Evolutionary conservation across 2,113 vertebrate genomes (phyloP).

Genomic region (Gyps fulvus): DNA sequence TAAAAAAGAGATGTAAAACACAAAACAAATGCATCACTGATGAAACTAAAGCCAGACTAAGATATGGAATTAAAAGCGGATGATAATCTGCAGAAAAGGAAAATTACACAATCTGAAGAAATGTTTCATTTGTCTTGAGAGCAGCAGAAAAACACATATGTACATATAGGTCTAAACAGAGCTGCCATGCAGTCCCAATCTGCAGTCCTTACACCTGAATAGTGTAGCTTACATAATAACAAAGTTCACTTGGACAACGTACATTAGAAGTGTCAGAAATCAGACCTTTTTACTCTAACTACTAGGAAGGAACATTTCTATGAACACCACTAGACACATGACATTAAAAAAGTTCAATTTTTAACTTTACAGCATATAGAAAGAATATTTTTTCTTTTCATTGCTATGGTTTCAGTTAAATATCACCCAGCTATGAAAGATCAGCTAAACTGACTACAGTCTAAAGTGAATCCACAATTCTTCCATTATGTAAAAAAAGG

Average conservation of each 20-base stretch:
- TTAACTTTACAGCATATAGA: not conserved
- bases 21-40: not conserved
- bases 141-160: not conserved
- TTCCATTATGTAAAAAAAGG: not conserved
- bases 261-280: not conserved
- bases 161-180: not conserved
- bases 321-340: not conserved
- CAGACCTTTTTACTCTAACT: not conserved
- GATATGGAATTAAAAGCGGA: not conserved
- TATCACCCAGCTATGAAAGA: not conserved
- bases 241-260: accelerated
- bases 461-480: not conserved
- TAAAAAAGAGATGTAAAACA: not conserved
- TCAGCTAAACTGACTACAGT: not conserved
- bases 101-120: not conserved
- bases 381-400: not conserved
- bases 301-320: not conserved
- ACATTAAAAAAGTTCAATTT: not conserved
- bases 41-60: not conserved
- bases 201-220: not conserved
- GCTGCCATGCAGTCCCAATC: not conserved
- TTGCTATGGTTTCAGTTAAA: not conserved
- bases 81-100: not conserved
- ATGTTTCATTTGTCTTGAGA: not conserved
- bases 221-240: not conserved